Base-by-base conservation (phyloP, 2,888 invertebrate species). In the Monoplex corrugatus region DNA sequence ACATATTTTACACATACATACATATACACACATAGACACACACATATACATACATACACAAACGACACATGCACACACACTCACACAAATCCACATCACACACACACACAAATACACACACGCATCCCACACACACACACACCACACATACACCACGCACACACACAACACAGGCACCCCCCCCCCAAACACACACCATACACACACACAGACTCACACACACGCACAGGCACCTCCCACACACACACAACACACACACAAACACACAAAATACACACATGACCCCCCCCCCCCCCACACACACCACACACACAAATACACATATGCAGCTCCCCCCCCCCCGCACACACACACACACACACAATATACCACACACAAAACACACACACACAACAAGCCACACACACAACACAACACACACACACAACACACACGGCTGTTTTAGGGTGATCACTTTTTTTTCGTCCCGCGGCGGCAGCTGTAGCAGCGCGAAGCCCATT, bases 281-380 rank as follows among this genome's bases (percentile, higher is more conserved):
- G 3, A 16, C n/a, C n/a, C n/a, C n/a, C n/a, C n/a, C n/a, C n/a
- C n/a, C n/a, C n/a, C 63, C 16, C 63, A 63, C 63, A 63, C 63
- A 16, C 10, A 8, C 10, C 8, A 16, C 63, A 63, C 63, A 63
- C 8, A 63, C 63, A 63, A 16, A 63, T 28, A 63, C 63, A 63
- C 3, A 63, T 16, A 50, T n/a, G 28, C 28, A 68, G 5, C 63
- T 13, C 13, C 16, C 32, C 3, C 35, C 2, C 78, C 19, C 78
- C 38, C 40, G 40, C 78, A 78, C 78, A 78, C 78, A 78, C 72
- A 35, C 72, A 72, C 72, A 35, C 72, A 72, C 72, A 35, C 72
- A 72, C 72, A 72, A n/a, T n/a, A n/a, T n/a, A n/a, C n/a, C n/a
- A n/a, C n/a, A n/a, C n/a, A n/a, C n/a, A n/a, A n/a, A n/a, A n/a